These are phyloP conservation scores for Paguma larvata DNA, from an alignment of 2,797 vertebrate species.

Conservation along the genomic window DNA sequence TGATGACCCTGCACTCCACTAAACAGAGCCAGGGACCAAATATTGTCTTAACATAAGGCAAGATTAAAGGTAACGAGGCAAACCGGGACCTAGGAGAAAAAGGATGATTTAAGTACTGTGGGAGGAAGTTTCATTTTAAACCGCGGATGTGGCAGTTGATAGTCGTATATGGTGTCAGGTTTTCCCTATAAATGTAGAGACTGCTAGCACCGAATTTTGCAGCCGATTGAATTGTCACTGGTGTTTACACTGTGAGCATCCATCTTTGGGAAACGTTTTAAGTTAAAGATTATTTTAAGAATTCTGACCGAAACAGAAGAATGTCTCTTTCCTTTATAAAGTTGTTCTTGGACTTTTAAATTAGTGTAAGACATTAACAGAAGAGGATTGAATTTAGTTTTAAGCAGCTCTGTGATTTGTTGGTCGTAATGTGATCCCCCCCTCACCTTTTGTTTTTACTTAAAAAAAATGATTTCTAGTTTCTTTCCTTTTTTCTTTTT, in stretches of 20 bases:
- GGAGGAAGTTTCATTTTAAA: not conserved
- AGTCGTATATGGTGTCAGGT: not conserved
- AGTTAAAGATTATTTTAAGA: constrained; percentile 26
- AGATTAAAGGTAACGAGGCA: not conserved
- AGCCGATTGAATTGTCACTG: not conserved
- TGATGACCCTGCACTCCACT: not conserved
- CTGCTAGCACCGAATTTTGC: not conserved
- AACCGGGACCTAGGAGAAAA: not conserved
- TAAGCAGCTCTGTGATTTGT: constrained; percentile 45
- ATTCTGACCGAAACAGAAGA: not conserved
- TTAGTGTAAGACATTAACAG: not conserved
- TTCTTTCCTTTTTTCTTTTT: too few species aligned
- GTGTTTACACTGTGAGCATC: not conserved
- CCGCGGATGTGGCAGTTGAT: not conserved
- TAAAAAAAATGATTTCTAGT: not conserved
- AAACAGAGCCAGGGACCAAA: not conserved
- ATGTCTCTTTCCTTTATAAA: not conserved
- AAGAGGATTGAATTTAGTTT: constrained; percentile 20
- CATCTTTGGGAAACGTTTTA: constrained; percentile 29
- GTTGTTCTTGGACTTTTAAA: constrained; percentile 6
- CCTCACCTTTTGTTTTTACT: not conserved
- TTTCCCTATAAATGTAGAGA: not conserved
- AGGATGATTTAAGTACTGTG: not conserved
- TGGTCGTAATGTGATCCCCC: not conserved
- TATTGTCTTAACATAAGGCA: not conserved